Base-by-base conservation (phyloP, 2,797 vertebrate genomes). In the Parauchenoglanis ngamensis region DNA sequence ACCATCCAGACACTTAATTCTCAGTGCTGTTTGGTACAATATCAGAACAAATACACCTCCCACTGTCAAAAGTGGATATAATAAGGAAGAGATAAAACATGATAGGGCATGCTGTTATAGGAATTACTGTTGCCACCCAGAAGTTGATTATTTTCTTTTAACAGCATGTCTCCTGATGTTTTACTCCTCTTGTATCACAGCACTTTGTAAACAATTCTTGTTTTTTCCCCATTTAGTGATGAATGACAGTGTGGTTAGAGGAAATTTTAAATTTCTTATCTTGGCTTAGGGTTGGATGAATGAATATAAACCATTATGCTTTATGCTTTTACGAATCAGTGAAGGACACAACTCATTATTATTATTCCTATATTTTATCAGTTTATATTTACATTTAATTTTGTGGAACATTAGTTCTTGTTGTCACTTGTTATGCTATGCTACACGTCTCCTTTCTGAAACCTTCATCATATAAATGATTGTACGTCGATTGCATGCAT, bases 41-140 rank as follows among this genome's bases (percentile, higher is more conserved):
- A 40, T 77, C 61, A 85, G 84, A 77, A 85, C 84, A 65, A 75
- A 87, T 83, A 84, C 21, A 77, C 63, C 63, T 73, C 57, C 35
- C 75, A 59, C 82, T 79, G 73, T 57, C 72, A 87, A 65, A 76
- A 77, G 61, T 46, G n/a, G 35, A 67, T 59, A 46, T 25, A 67
- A 67, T 31, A 40, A 49, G 81, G 31, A 31, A 12, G 46, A 83
- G 65, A 83, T 68, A 68, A 83, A 83, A 83, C 81, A 83, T 83
- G 81, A 68, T 44, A 31, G 81, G n/a, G 6, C 81, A 68, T 65
- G 46, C 63, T 68, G 63, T 52, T 83, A 15, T 68, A 68, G 19
- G 28, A 52, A 52, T 83, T 35, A 68, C 81, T 68, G 46, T 68
- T 68, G 46, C n/a, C 63, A 68, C 81, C 19, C 63, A 54, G 46